phyloP scores from a whole-genome alignment of 2,797 vertebrate species.

The Sebastes flavidus region DNA sequence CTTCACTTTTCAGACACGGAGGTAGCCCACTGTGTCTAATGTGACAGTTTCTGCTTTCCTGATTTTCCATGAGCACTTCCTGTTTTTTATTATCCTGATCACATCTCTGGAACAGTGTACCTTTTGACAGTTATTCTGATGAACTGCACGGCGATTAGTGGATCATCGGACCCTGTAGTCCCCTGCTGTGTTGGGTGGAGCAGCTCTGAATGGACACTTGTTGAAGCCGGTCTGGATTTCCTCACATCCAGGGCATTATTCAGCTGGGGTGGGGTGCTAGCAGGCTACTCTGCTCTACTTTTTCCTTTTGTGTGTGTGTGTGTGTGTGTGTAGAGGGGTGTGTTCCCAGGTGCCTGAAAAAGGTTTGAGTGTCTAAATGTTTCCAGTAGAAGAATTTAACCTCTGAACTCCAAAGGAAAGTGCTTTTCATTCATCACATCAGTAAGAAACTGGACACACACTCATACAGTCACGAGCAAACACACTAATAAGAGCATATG shows the following conservation, averaged over 20 bases:
- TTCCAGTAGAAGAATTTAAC: slow-evolving; percentile 64
- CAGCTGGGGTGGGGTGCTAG: neutral
- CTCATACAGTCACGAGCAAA: slow-evolving; percentile 32
- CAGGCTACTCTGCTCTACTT: neutral
- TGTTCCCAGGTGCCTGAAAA: slow-evolving; percentile 23
- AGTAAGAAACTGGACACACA: slow-evolving; percentile 28
- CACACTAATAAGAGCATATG: slow-evolving; percentile 35
- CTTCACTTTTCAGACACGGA: no score
- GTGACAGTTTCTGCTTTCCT: neutral
- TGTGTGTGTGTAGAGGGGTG: neutral
- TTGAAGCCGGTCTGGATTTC: slow-evolving; percentile 15
- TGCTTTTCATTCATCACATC: slow-evolving; percentile 51
- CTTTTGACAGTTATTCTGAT: neutral
- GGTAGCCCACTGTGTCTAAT: neutral
- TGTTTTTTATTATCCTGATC: neutral
- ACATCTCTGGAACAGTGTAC: neutral
- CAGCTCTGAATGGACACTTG: slow-evolving; percentile 3
- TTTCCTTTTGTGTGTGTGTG: neutral
- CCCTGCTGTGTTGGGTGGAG: neutral
- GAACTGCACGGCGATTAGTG: neutral
- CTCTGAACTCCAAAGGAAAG: slow-evolving; percentile 43
- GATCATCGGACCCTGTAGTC: neutral
- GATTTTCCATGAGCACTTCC: neutral
- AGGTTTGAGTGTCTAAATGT: slow-evolving; percentile 43
- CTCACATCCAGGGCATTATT: neutral